These are phyloP conservation scores for Electrophaes corylata DNA, from an alignment of 2,888 invertebrate genomes.

Conservation along the genomic window DNA sequence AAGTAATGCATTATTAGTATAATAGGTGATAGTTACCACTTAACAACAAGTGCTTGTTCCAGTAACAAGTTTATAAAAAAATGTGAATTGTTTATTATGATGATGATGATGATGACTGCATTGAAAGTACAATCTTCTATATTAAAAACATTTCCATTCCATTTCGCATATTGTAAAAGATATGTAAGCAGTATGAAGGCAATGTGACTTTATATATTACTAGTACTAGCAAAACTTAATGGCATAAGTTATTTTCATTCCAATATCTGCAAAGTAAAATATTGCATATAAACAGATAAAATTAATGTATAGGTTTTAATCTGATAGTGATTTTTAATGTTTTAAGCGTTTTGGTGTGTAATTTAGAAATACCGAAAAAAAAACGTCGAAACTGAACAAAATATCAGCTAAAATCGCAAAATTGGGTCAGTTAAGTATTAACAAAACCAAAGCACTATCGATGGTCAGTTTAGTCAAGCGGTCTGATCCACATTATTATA, in stretches of 20 bases:
- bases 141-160: constrained; percentile 57
- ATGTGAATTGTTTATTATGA: too few species aligned
- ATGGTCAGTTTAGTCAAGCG: constrained; percentile 12
- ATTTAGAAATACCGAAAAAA: neutral
- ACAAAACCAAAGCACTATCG: constrained; percentile 26
- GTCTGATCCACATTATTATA: constrained; percentile 9
- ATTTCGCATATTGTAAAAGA: constrained; percentile 45
- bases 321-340: too few species aligned
- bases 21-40: too few species aligned
- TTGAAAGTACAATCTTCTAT: constrained; percentile 52
- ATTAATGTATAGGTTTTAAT: too few species aligned
- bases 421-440: constrained; percentile 14
- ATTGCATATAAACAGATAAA: too few species aligned
- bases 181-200: constrained; percentile 41
- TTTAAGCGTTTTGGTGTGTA: too few species aligned
- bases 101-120: too few species aligned
- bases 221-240: neutral
- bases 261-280: neutral
- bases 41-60: too few species aligned
- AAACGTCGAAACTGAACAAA: neutral
- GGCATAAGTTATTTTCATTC: too few species aligned
- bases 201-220: constrained; percentile 18
- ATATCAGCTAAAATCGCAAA: neutral
- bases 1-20: too few species aligned
- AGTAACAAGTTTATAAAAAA: too few species aligned